Conservation (phyloP, 2,113 vertebrate species). For the Pica pica region DNA sequence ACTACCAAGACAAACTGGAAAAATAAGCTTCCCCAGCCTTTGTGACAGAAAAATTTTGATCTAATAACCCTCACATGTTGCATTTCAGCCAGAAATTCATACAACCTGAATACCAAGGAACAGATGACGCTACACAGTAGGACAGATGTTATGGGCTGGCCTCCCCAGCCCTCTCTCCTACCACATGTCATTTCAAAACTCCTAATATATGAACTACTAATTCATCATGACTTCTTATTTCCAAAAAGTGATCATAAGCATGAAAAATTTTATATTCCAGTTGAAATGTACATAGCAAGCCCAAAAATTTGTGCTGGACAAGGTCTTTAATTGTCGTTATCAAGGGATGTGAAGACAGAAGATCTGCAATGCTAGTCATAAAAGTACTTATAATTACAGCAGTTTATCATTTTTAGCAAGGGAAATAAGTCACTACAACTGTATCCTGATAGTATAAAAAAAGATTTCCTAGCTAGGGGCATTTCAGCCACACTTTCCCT, state of each 20-base stretch:
- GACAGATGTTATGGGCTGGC: neutral
- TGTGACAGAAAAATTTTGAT: neutral
- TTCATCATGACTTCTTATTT: neutral
- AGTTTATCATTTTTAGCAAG: neutral
- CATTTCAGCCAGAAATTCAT: conserved; percentile 34
- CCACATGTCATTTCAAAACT: neutral
- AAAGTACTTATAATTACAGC: neutral
- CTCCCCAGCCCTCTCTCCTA: neutral
- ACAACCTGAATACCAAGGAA: neutral
- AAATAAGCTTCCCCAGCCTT: neutral
- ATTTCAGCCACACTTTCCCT: neutral
- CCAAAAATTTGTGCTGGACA: neutral
- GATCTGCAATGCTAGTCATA: neutral
- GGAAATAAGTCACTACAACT: neutral
- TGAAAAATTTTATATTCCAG: neutral
- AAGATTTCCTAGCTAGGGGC: neutral
- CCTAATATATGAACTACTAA: neutral
- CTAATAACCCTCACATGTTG: neutral
- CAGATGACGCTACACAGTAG: neutral
- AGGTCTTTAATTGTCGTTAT: neutral
- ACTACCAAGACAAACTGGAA: neutral
- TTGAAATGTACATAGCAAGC: neutral
- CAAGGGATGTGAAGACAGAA: neutral
- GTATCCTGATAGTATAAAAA: neutral
- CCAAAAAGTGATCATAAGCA: neutral